Percentiles rank a stretch among this genome's conserved stretches.
phyloP scores from a whole-genome alignment of 2,113 vertebrate genomes.

The Cacatua alba region DNA sequence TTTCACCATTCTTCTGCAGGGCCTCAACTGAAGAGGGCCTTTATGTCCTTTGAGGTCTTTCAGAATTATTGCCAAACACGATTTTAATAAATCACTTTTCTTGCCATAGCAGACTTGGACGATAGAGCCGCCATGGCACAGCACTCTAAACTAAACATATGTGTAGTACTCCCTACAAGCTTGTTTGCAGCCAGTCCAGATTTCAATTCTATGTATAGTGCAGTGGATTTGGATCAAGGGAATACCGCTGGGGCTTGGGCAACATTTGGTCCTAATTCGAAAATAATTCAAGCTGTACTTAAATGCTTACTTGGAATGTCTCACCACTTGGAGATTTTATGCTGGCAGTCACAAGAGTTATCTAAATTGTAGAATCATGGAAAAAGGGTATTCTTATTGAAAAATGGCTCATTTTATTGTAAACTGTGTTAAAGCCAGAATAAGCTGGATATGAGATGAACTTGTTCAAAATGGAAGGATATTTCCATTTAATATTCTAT shows the following conservation, averaged over 20 bases:
- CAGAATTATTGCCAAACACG: not conserved
- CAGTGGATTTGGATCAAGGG: not conserved
- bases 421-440: not conserved
- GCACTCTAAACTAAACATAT: not conserved
- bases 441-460: not conserved
- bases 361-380: not conserved
- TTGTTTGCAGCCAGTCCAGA: not conserved
- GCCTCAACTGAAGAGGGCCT: not conserved
- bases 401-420: not conserved
- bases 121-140: not conserved
- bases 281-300: not conserved
- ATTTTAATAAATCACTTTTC: not conserved
- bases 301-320: not conserved
- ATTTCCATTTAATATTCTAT: not conserved
- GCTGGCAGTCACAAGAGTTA: not conserved
- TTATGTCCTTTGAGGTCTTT: not conserved
- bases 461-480: conserved; percentile 16
- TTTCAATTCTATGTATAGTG: not conserved
- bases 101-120: not conserved
- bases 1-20: not conserved
- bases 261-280: not conserved
- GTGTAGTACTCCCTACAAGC: not conserved
- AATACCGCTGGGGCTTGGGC: not conserved
- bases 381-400: not conserved
- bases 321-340: not conserved